Evolutionary conservation across 1,140 invertebrate species (phyloP).

Genomic region (Scaptomyza montana): DNA sequence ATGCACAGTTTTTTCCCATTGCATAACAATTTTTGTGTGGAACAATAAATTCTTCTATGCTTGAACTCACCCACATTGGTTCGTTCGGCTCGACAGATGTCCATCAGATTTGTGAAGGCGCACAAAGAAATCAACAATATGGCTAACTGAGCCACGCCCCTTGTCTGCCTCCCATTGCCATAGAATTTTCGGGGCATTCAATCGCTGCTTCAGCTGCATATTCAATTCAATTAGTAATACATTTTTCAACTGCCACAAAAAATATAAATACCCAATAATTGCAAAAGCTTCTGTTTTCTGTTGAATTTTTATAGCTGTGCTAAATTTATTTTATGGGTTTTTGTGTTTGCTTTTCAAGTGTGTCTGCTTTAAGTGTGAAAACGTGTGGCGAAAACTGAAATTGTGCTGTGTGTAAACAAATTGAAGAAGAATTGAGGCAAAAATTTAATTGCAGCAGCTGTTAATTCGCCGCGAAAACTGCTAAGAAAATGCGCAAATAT

Average conservation of each 20-base stretch:
- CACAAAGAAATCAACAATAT: slow-evolving; percentile 32
- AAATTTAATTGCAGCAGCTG: slow-evolving; percentile 14
- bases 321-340: slow-evolving; percentile 45
- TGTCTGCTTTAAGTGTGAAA: slow-evolving; percentile 16
- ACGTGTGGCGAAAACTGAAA: slow-evolving; percentile 7
- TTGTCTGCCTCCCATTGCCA: slow-evolving; percentile 11
- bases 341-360: slow-evolving; percentile 13
- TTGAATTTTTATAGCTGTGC: slow-evolving; percentile 21
- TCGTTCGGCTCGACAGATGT: slow-evolving; percentile 39
- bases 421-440: slow-evolving; percentile 11
- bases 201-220: slow-evolving; percentile 1
- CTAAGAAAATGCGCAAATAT: neutral
- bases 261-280: slow-evolving; percentile 29
- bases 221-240: slow-evolving; percentile 44
- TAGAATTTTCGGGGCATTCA: slow-evolving; percentile 1
- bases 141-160: slow-evolving; percentile 1
- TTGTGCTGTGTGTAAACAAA: neutral
- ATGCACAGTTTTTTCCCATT: slow-evolving; percentile 16
- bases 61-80: slow-evolving; percentile 68
- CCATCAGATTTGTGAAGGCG: slow-evolving; percentile 26
- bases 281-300: slow-evolving; percentile 25
- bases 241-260: slow-evolving; percentile 8
- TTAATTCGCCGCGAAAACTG: slow-evolving; percentile 54
- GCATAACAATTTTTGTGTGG: slow-evolving; percentile 35
- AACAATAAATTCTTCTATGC: slow-evolving; percentile 18